Evolutionary conservation across 2,888 invertebrate species (phyloP), one percentile per base, ranked within the genome.

Genomic region (Drosophila mercatorum): DNA sequence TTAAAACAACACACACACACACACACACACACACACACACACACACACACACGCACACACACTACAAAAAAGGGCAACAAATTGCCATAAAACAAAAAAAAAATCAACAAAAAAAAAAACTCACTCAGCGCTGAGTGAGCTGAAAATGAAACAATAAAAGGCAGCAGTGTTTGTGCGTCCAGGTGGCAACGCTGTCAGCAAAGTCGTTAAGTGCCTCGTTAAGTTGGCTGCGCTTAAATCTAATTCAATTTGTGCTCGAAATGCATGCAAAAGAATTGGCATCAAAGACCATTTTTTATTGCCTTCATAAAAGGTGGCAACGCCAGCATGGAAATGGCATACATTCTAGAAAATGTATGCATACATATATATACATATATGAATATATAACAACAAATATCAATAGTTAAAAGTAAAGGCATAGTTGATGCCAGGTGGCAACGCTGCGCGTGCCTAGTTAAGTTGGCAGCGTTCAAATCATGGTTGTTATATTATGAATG

Each of bases 41-140:
- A 68, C 57, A 73, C 55, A n/a, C 55, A 31, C 12, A 26, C 14
- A 14, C 28, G 10, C 47, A 47, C 26, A 14, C 47, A 47, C 14
- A 47, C 46, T 12, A 49, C 31, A 67, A 73, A 74, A 74, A 75
- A 63, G 68, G 79, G 75, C 75, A 79, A 57, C 75, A 74, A 75
- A 75, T 74, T 78, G 80, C 68, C 80, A 74, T 74, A 47, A 72
- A 75, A 22, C 22, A 76, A 66, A 36, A 22, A 31, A 12, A 34
- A 31, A 49, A 49, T 31, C 49, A 28, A 49, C n/a, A 31, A 63
- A 52, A 52, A 38, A 36, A 4, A 34, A n/a, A 49, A 31, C 14
- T 31, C 51, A 36, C 49, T 51, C 34, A 51, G 22, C 22, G 22
- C 22, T 22, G 66, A 38, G 49, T 17, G 49, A 55, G 38, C 36